These are phyloP conservation scores for Zophobas morio DNA, from an alignment of 1,140 invertebrate species.

Conservation along the genomic window DNA sequence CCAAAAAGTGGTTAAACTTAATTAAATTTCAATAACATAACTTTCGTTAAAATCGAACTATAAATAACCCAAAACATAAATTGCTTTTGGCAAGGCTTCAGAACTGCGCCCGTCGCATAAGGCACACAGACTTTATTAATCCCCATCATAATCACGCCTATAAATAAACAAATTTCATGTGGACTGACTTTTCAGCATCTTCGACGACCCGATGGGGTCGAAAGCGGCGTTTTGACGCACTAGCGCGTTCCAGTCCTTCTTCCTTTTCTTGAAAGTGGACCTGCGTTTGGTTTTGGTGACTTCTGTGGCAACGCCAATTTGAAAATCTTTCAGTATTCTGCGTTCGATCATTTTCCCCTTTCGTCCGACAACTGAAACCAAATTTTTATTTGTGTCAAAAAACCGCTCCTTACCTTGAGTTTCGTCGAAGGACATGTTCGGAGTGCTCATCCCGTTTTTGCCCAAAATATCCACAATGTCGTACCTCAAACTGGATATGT, in stretches of 20 bases:
- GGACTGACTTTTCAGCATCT: not conserved
- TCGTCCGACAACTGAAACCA: constrained; percentile 73
- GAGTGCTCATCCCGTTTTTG: constrained; percentile 84
- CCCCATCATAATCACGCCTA: too few relatives aligned
- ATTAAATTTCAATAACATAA: not conserved
- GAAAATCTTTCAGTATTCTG: constrained; percentile 88
- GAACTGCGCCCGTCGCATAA: not conserved
- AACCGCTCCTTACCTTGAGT: constrained; percentile 70
- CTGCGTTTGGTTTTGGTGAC: not conserved
- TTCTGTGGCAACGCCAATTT: constrained; percentile 77
- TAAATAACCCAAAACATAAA: constrained; percentile 8
- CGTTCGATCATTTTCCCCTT: constrained; percentile 87
- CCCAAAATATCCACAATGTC: constrained; percentile 89
- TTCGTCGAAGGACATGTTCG: constrained; percentile 74
- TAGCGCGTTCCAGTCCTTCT: constrained; percentile 15
- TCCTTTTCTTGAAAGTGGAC: not conserved
- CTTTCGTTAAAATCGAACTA: not conserved
- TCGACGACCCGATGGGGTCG: constrained; percentile 2
- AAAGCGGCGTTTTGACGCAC: not conserved
- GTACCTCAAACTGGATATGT: constrained; percentile 85
- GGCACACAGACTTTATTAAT: not conserved
- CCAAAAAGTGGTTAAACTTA: constrained; percentile 4
- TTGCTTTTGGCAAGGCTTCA: not conserved
- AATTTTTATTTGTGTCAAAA: not conserved
- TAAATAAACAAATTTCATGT: too few relatives aligned